Base-by-base conservation (phyloP, 2,113 vertebrate genomes). In the Piaya cayana region DNA sequence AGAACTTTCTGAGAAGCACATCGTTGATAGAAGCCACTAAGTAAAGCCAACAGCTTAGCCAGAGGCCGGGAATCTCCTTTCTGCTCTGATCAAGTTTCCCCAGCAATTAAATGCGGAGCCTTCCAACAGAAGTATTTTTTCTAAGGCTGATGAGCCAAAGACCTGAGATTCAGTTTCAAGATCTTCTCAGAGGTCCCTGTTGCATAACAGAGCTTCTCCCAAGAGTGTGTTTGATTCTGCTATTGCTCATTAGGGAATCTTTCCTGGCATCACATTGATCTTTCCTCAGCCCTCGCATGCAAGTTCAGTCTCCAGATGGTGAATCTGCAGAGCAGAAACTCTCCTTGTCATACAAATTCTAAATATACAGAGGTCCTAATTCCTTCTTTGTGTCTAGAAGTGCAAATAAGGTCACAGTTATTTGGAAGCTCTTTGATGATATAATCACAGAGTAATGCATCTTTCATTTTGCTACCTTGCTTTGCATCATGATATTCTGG, bases 31-130 rank as follows among this genome's bases (percentile, higher is more conserved):
- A 90, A 95, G 59, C 71, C 85, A 90, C 72, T 71, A 71, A 95
- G 82, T 39, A 96, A 94, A 93, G 79, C 82, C 85, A 96, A 78
- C 49, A 95, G 45, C 72, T 88, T 95, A 95, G 90, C 94, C 92
- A 96, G 90, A 84, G 93, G 93, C 92, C 86, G 80, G 42, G 88
- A 95, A 92, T 90, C 88, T 94, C 53, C 88, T 92, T 82, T 90
- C 80, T 92, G 76, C 80, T 93, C 80, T 90, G 86, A 92, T 95
- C 93, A 86, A 29, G 88, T 96, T 96, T 96, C 93, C 36, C 16
- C 45, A 72, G 88, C 86, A 95, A 94, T 95, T 96, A 92, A 86
- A 94, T 86, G 76, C 5, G 6, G 86, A 93, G 76, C 92, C 90
- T 81, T 95, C 88, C 76, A 95, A 76, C 58, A 72, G 39, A 65